Base-by-base conservation (phyloP, 2,113 vertebrate genomes). In the Poeciliopsis prolifica region DNA sequence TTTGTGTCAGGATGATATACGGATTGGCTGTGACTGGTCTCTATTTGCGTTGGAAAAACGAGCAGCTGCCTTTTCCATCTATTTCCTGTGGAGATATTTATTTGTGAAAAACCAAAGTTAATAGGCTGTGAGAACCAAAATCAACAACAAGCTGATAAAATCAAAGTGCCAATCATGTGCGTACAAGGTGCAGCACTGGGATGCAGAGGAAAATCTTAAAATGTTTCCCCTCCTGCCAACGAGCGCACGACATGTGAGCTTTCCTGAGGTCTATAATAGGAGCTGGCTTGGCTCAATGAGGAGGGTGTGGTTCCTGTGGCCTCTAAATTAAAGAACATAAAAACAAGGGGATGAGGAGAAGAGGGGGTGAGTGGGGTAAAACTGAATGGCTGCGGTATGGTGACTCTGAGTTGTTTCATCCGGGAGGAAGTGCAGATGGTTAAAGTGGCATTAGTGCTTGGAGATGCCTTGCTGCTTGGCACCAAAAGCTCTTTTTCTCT, bases 311-410 rank as follows among this genome's bases (percentile, higher is more conserved):
- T 76, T 63, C 79, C 73, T 86, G 88, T 65, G 74, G 88, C 87
- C 89, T 74, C 92, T 85, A 93, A 94, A 94, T 93, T 84, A 93
- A 86, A 93, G 91, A 94, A 93, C 88, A 74, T 82, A 87, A 89
- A 90, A 87, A 86, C 82, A 71, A 82, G 85, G 83, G 82, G 83
- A 86, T 74, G 81, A 86, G 77, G 81, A 85, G 68, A 82, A 90
- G 82, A 81, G 69, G 77, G 84, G 82, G 76, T 81, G 82, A 80
- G 72, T 82, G 78, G 62, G 86, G 82, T 37, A 74, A 82, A 86
- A 81, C 80, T 54, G 80, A 88, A 78, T 68, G 81, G 68, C 81
- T 90, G 82, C 61, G 86, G 83, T 84, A 82, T 65, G 30, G 73
- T 61, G 68, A 87, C 78, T 85, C 28, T 1, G 63, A 84, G 79